Base-by-base conservation (phyloP, 2,797 vertebrate genomes). In the Poeciliopsis infans region DNA sequence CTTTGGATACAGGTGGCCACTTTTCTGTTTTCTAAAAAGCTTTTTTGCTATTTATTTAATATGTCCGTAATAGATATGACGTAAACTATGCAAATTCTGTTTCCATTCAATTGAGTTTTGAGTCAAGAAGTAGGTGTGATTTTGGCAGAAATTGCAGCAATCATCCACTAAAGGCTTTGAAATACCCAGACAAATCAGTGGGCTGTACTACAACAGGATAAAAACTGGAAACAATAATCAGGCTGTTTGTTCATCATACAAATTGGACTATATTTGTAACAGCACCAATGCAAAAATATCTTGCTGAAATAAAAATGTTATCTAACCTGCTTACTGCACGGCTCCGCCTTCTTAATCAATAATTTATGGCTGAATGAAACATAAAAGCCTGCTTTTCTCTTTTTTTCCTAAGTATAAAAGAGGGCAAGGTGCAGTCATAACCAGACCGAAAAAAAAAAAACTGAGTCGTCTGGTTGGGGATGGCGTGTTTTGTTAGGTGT, bases 181-280 rank as follows among this genome's bases (percentile, higher is more conserved):
- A 80, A 74, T 69, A 68, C 61, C 49, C 41, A 55, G 23, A 55
- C 72, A 70, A 79, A 79, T 75, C 39, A 79, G 72, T 43, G 18
- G 33, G 61, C 31, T 70, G 72, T 69, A 28, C 72, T 55, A 55
- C 61, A 55, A 79, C 16, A 61, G 3, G 45, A 20, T 71, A 6
- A 33, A 78, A 61, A 39, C 39, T 57, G 66, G 76, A 77, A 55
- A 77, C 76, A 73, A 74, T 45, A 73, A 79, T n/a, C 71, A 66
- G 45, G n/a, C 25, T 20, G 70, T 46, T 45, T 57, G 20, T 23
- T 8, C 53, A 36, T 74, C 11, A 47, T n/a, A 61, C 13, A 36
- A 51, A 47, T 74, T 43, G 11, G 16, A 43, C 57, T 71, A 10
- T 76, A 61, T 36, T 57, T 33, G 16, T 28, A 51, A 10, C 12